Base-by-base conservation (phyloP, 2,888 invertebrate species). In the Nomada flava region DNA sequence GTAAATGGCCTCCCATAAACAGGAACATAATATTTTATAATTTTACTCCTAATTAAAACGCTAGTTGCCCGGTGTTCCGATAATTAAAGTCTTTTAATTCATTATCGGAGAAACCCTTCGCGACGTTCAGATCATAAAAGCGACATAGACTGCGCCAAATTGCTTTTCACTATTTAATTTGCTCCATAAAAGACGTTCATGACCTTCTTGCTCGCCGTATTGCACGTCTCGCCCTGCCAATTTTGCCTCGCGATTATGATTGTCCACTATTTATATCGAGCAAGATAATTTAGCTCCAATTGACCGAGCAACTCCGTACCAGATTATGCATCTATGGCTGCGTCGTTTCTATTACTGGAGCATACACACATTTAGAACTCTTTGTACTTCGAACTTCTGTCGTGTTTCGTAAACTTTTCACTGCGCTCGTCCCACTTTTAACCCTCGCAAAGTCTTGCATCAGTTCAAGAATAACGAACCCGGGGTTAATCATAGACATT, bases 51-150 rank as follows among this genome's bases (percentile, higher is more conserved):
- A 82, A 84, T 79, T 79, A 84, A 82, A 55, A 42, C 20, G 23
- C 64, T 72, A 62, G 50, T 73, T 75, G 26, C 44, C 59, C 53
- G 36, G 20, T 70, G 59, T 23, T 29, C 29, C 20, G 77, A 83
- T 84, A 79, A 84, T 83, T 83, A 82, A 29, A 62, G 47, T 36
- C 36, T 23, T 53, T 23, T 83, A 79, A 81, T 85, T 77, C 64
- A 86, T 85, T 83, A 80, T 53, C 60, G 47, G 67, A 29, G 65
- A 69, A 55, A 74, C 67, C 74, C 60, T 57, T 64, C 52, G 60
- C 65, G 75, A 52, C 73, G 69, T 82, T 82, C 73, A 82, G 68
- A 72, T 71, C 64, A 60, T 23, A 18, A 52, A 70, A 36, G 53
- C 60, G 77, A 72, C 71, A 62, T 29, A 62, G 20, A 42, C 71